Base-by-base conservation (phyloP, 2,797 vertebrate genomes). In the Crotalus adamanteus region DNA sequence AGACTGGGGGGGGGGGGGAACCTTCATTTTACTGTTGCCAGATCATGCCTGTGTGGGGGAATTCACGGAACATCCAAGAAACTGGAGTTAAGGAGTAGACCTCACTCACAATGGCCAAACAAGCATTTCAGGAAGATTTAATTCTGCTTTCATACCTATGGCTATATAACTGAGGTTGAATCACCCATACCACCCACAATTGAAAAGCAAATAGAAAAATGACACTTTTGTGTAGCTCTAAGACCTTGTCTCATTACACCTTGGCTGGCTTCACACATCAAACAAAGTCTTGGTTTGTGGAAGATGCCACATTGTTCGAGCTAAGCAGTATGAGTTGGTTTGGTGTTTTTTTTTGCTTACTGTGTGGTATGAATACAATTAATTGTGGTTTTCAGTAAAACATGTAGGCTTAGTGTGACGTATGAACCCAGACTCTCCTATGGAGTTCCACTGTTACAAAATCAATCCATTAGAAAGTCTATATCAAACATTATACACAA, bases 1-100 rank as follows among this genome's bases (percentile, higher is more conserved):
- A 31, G 18, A 22, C 3, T 0, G 13, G 28, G 42, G n/a, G 5
- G 3, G 2, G 51, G 28, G 18, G 1, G 3, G 1, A 22, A 31
- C 6, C n/a, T 20, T 4, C 26, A 51, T 28, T 59, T 28, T 57
- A 86, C 25, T 31, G 37, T 73, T 57, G 61, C 12, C 53, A 73
- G 59, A 26, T 37, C 31, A 57, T 56, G 51, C 3, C 28, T 56
- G 22, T 22, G 25, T 42, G 53, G 12, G 63, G 1, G 56, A 63
- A 86, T 26, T 57, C 59, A 91, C 51, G 25, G 47, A 88, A 83
- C 47, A 25, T 5, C 22, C 78, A 51, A 73, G 18, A 28, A 26
- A 37, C 7, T 86, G 73, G 22, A 25, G 11, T 83, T 25, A 88
- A 88, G 47, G 26, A 85, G 31, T 26, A 42, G 2, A 37, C 13